A percentile compares a stretch with the other conserved stretches of the same genome.
Conservation (phyloP, 2,113 vertebrate genomes). For the Podilymbus podiceps region DNA sequence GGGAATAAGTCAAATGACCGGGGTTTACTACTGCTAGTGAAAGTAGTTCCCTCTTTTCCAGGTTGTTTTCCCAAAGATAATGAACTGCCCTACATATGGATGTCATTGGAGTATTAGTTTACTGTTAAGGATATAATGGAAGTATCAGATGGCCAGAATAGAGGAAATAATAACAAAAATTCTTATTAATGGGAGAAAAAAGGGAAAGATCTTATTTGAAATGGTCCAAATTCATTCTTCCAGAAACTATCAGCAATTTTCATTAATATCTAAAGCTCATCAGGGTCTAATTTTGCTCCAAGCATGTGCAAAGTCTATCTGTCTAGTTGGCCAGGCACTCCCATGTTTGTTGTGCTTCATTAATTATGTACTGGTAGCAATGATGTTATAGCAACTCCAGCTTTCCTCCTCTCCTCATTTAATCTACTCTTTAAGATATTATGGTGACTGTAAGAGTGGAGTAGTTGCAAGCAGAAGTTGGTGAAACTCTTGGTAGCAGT, state of each 20-base stretch:
- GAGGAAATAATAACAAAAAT: background rate
- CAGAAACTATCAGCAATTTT: background rate
- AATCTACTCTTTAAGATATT: background rate
- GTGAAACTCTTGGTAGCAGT: background rate
- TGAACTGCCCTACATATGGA: background rate
- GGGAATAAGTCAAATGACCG: background rate
- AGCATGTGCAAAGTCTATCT: background rate
- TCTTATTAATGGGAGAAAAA: background rate
- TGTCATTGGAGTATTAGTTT: background rate
- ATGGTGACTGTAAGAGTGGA: rapidly evolving
- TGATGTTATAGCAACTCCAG: background rate
- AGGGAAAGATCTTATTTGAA: background rate
- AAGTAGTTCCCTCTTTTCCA: background rate
- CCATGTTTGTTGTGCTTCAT: background rate
- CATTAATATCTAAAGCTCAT: background rate
- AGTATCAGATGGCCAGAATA: background rate
- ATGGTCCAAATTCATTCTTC: background rate
- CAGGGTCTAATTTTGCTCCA: background rate
- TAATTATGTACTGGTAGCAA: background rate
- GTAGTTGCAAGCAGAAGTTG: background rate
- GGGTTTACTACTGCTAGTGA: background rate
- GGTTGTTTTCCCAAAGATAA: background rate
- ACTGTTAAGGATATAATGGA: background rate
- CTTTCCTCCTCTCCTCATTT: background rate
- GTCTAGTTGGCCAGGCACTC: background rate